Evolutionary conservation across 1,140 invertebrate genomes (phyloP).

Genomic region (Lordiphosa stackelbergi): DNA sequence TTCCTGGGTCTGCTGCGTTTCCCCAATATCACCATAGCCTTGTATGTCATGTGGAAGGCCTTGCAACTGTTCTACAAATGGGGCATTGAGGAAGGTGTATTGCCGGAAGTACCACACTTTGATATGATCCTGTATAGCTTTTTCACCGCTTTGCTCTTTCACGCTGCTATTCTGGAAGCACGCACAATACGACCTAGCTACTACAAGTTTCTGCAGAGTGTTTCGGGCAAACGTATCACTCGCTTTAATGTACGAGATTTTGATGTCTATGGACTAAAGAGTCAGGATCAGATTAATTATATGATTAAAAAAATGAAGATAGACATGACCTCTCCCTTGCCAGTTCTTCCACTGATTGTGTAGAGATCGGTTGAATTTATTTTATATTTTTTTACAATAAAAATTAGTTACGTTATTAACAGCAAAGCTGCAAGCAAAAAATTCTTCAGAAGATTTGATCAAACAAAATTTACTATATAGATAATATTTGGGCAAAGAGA

Average conservation of each 20-base stretch:
- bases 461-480: too few relatives aligned
- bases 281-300: slow-evolving; percentile 75
- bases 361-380: slow-evolving; percentile 5
- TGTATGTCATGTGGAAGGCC: slow-evolving; percentile 85
- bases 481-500: too few relatives aligned
- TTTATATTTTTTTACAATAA: too few relatives aligned
- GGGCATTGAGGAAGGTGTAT: slow-evolving; percentile 78
- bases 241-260: slow-evolving; percentile 76
- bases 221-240: slow-evolving; percentile 78
- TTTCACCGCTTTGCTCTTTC: slow-evolving; percentile 87
- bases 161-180: slow-evolving; percentile 87
- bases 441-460: too few relatives aligned
- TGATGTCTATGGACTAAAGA: slow-evolving; percentile 80
- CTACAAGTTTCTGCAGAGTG: slow-evolving; percentile 86
- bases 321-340: slow-evolving; percentile 36
- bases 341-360: slow-evolving; percentile 25
- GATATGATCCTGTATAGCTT: slow-evolving; percentile 84
- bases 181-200: slow-evolving; percentile 88
- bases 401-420: too few relatives aligned
- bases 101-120: slow-evolving; percentile 82
- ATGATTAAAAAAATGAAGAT: slow-evolving; percentile 67
- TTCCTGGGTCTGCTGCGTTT: slow-evolving; percentile 81
- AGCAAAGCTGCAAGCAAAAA: too few relatives aligned
- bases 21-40: slow-evolving; percentile 82
- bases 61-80: slow-evolving; percentile 82